Base-by-base conservation (phyloP, 2,113 vertebrate species). In the Dolichotis patagonum region DNA sequence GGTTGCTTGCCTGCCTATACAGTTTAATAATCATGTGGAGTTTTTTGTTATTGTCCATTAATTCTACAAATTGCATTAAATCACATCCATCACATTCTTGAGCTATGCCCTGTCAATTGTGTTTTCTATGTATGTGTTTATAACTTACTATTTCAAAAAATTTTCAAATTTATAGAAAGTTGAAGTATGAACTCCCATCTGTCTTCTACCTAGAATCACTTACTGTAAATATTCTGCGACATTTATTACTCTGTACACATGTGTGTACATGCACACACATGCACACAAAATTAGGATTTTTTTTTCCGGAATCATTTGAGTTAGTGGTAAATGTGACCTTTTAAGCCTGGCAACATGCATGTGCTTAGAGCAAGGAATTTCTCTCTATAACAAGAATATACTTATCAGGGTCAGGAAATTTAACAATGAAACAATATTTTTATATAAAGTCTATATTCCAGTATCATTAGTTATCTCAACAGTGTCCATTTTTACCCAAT, bases 41-140 rank as follows among this genome's bases (percentile, higher is more conserved):
- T 89, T 91, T 81, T 63, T 2, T 88, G 60, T 58, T 52, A 73
- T 65, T 81, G 17, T 54, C 60, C 38, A 54, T 52, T 83, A 75
- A 85, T 88, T 92, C 85, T 22, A 85, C 63, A 89, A 94, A 91
- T 94, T 49, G 41, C 26, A 46, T 85, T 94, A 81, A 91, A 58
- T 80, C 46, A 54, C 6, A 65, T 94, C 38, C 46, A 91, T 91
- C 26, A 69, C 62, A 77, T 93, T 92, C 54, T 85, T 71, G 43
- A 63, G n/a, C 28, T 82, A 52, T 30, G 73, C 69, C 60, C 35
- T 67, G 26, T 86, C 75, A 49, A 65, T 82, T 54, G 8, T 83
- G 58, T 62, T 88, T 7, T 52, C 14, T 84, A 17, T 80, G 24
- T 65, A 7, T 95, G 46, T 58, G 38, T 90, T 83, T 93, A 49